Conservation (phyloP, 1,140 invertebrate genomes). For the Mactra quadrangularis region DNA sequence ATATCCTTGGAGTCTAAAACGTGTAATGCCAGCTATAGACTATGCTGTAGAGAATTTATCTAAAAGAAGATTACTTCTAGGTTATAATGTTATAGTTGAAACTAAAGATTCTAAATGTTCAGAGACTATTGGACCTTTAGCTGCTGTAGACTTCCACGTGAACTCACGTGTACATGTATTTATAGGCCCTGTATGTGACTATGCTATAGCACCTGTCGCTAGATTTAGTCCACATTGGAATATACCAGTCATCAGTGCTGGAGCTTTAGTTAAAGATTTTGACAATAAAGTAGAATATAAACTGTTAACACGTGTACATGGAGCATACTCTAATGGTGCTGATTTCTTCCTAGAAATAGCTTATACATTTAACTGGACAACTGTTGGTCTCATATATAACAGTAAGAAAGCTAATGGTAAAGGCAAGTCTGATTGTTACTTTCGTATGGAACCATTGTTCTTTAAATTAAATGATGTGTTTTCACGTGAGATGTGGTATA, state of each 20-base stretch:
- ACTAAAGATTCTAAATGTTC: constrained; percentile 77
- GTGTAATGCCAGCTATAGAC: constrained; percentile 74
- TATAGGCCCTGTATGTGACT: constrained; percentile 95
- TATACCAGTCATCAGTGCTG: constrained; percentile 94
- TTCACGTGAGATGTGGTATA: constrained; percentile 83
- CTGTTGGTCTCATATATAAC: constrained; percentile 84
- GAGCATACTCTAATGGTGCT: constrained; percentile 86
- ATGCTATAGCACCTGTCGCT: constrained; percentile 95
- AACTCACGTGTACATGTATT: constrained; percentile 89
- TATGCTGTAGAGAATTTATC: constrained; percentile 70
- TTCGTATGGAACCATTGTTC: constrained; percentile 77
- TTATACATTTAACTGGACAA: constrained; percentile 89
- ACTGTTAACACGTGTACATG: constrained; percentile 74
- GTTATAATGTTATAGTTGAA: constrained; percentile 64
- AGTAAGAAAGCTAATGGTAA: constrained; percentile 64
- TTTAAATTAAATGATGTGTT: constrained; percentile 67
- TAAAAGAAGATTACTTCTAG: constrained; percentile 54
- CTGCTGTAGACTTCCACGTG: constrained; percentile 79
- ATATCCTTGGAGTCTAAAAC: constrained; percentile 68
- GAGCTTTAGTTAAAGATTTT: constrained; percentile 92
- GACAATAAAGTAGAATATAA: constrained; percentile 76
- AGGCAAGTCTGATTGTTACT: constrained; percentile 72
- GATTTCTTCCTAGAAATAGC: constrained; percentile 88
- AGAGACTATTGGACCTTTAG: constrained; percentile 73
- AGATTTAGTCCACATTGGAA: constrained; percentile 92